A percentile compares a stretch with the other conserved stretches of the same genome.
These are phyloP conservation scores for Cistogaster globosa DNA, from an alignment of 2,888 invertebrate species.

Conservation along the genomic window DNA sequence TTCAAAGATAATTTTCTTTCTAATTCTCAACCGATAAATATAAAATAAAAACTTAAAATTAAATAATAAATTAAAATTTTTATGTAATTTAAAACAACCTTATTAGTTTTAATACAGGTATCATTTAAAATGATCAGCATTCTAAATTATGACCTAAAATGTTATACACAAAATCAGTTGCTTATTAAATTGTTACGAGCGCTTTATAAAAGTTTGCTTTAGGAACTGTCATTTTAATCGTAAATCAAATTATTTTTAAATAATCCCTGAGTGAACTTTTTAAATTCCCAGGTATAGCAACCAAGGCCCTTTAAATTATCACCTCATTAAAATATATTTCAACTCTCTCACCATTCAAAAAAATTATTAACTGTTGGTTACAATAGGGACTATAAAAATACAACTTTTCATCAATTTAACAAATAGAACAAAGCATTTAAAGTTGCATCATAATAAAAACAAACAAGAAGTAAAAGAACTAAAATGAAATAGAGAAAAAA, in stretches of 20 bases:
- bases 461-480: slow-evolving; percentile 29
- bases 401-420: slow-evolving; percentile 54
- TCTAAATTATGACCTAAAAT: slow-evolving; percentile 4
- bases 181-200: slow-evolving; percentile 19
- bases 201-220: neutral
- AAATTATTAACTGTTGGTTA: slow-evolving; percentile 21
- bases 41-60: no score
- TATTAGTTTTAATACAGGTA: neutral
- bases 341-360: slow-evolving; percentile 57
- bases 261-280: slow-evolving; percentile 29
- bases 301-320: slow-evolving; percentile 17
- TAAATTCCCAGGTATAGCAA: slow-evolving; percentile 36
- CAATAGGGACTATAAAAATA: slow-evolving; percentile 38
- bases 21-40: no score
- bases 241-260: slow-evolving; percentile 62
- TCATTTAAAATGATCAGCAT: neutral
- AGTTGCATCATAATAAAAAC: slow-evolving; percentile 63
- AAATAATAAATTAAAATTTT: no score
- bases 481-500: slow-evolving; percentile 5
- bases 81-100: no score
- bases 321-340: slow-evolving; percentile 32
- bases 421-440: slow-evolving; percentile 51
- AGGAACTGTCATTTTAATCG: slow-evolving; percentile 16
- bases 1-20: no score
- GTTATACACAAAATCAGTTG: neutral